phyloP scores from a whole-genome alignment of 2,888 invertebrate genomes.

The Machimus rusticus region DNA sequence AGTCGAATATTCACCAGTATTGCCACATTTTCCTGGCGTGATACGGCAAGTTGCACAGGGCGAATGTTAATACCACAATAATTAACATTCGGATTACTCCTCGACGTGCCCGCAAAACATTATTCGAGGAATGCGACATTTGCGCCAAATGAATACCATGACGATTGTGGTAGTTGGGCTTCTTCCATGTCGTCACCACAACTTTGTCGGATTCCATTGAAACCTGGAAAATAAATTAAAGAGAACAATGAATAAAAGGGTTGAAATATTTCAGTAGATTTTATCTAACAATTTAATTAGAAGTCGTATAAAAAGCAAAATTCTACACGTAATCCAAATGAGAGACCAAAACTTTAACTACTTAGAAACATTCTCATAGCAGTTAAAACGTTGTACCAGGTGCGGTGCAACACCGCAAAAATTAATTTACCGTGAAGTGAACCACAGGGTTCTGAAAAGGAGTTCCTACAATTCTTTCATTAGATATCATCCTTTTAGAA shows the following conservation, averaged over 20 bases:
- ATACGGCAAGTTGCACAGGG: constrained; percentile 87
- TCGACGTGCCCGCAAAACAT: constrained; percentile 79
- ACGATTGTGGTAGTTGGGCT: constrained; percentile 61
- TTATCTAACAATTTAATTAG: not conserved
- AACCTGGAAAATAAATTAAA: constrained; percentile 56
- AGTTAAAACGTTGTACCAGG: not conserved
- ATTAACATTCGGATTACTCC: constrained; percentile 90
- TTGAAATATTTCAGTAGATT: not conserved
- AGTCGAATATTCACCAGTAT: constrained; percentile 69
- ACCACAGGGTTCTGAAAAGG: not conserved
- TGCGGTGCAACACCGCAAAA: not conserved
- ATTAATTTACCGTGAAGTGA: not conserved
- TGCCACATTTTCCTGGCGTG: constrained; percentile 90
- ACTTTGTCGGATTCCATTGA: constrained; percentile 61
- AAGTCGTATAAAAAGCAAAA: not conserved
- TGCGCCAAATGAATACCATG: constrained; percentile 66
- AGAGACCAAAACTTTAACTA: not conserved
- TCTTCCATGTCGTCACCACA: constrained; percentile 60
- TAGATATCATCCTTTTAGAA: not conserved
- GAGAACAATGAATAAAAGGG: constrained; percentile 5
- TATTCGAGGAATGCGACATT: constrained; percentile 75
- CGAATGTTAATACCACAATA: constrained; percentile 87
- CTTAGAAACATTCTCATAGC: not conserved
- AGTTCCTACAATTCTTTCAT: not conserved
- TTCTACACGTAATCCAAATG: not conserved